Conservation (phyloP, 2,888 invertebrate species). For the Melanophora roralis region DNA sequence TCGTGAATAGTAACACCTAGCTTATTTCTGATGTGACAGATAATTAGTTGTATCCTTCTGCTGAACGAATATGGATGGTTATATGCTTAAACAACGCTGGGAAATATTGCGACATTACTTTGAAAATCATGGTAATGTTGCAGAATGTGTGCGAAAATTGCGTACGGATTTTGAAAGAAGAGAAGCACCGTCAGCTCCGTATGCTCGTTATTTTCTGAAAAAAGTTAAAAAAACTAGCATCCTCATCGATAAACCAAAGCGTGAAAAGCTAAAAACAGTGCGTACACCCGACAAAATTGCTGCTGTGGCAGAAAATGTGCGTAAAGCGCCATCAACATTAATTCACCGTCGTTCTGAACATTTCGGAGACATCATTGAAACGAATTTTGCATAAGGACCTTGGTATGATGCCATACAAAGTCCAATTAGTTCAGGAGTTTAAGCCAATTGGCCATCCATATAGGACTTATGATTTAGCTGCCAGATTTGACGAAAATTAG, state of each 20-base stretch:
- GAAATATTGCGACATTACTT: background rate
- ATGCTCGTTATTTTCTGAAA: background rate
- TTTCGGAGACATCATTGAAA: constrained; percentile 16
- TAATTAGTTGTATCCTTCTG: background rate
- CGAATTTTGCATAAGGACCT: too few relatives aligned
- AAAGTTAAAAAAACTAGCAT: background rate
- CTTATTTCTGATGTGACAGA: background rate
- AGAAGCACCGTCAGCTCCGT: constrained; percentile 6
- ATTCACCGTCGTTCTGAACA: background rate
- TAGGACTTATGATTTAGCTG: too few relatives aligned
- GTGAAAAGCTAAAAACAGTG: background rate
- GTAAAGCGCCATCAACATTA: background rate
- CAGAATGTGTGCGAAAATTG: background rate
- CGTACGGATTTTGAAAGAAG: background rate
- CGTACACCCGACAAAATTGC: background rate
- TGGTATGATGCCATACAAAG: too few relatives aligned
- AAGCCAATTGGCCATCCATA: too few relatives aligned
- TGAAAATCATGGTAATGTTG: background rate
- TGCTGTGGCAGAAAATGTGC: background rate
- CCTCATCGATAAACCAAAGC: background rate
- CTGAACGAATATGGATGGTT: background rate
- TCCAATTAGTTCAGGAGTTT: too few relatives aligned
- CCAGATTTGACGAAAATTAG: too few relatives aligned
- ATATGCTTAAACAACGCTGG: background rate
- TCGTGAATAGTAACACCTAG: background rate